Base-by-base conservation (phyloP, 2,113 vertebrate species). In the Prolemur simus region DNA sequence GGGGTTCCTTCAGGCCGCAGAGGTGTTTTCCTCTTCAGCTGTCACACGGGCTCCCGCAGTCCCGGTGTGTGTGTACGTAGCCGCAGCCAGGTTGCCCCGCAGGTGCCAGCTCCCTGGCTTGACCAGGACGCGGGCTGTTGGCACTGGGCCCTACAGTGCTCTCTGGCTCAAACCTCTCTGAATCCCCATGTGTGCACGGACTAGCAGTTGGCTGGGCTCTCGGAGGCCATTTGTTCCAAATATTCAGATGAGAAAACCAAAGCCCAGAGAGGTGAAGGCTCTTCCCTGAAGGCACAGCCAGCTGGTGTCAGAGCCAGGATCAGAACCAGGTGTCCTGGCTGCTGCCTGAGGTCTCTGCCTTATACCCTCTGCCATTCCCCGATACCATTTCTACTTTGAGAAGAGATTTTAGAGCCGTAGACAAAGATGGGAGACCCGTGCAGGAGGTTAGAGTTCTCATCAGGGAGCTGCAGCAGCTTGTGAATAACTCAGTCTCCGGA, bases 351-450 rank as follows among this genome's bases (percentile, higher is more conserved):
- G 8, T 27, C 68, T 83, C 54, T 66, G 82, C 49, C 58, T 91
- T 12, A 17, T 0, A 8, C 21, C 23, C 23, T 23, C 11, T 2
- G 18, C 18, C 2, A 2, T 10, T 34, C 8, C 52, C 39, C 2
- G 5, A 27, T 9, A 23, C 27, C 23, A 25, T 56, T 82, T 87
- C 69, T 94, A 42, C 45, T 80, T 77, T 23, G 73, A 58, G n/a
- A 68, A 49, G 73, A 90, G 39, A 85, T 29, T 83, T 54, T 13
- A 81, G 90, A 86, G n/a, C 47, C 34, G 6, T 2, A 80, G 54
- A 80, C n/a, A 77, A n/a, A 95, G 64, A 45, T 8, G 15, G 56
- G 89, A 78, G 74, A 68, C 17, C 13, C 58, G 27, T 14, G 14
- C n/a, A 77, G 81, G 69, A 93, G 21, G 37, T 54, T 64, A 8